Base-by-base conservation (phyloP, 1,140 invertebrate genomes). In the Panagrolaimus sp. region DNA sequence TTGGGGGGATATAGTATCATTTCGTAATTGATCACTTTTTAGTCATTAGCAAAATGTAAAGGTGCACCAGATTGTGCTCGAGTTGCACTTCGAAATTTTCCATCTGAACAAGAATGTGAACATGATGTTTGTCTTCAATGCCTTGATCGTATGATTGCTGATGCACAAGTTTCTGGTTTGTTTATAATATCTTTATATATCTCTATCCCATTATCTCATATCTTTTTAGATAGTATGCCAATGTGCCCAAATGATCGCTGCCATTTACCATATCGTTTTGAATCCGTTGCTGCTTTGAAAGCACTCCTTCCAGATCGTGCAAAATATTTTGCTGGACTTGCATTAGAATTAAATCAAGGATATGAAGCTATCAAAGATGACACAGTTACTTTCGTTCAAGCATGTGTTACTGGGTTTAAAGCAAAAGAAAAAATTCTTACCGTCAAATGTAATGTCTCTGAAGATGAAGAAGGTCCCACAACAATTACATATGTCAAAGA, bases 91-190 rank as follows among this genome's bases (percentile, higher is more conserved):
- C 75, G 71, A 15, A 77, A 77, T 52, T 77, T 77, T 21, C 76
- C 76, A 12, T 78, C 76, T 15, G 76, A 77, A 65, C 58, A 65
- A 14, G 76, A 77, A 63, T 77, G 76, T 52, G 76, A 77, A 8
- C 76, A 77, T 64, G 71, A 78, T 15, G 72, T 78, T 14, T 77
- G 76, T 64, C n/a, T 77, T 26, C 26, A 69, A n/a, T 77, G 76
- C 43, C 58, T 77, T 21, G 71, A 71, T 38, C n/a, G 44, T 10
- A 78, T 71, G 62, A 76, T 77, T 17, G 70, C 52, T 21, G 76
- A 78, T 44, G 76, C 72, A 38, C 65, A 71, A 43, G 71, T 64
- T 44, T 43, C 43, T 43, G 74, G 71, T 73, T 3, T 14, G 71
- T 38, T 38, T n/a, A n/a, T n/a, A n/a, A n/a, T n/a, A n/a, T n/a